Evolutionary conservation across 1,140 invertebrate species (phyloP).

Genomic region (Rhopalosiphum padi): DNA sequence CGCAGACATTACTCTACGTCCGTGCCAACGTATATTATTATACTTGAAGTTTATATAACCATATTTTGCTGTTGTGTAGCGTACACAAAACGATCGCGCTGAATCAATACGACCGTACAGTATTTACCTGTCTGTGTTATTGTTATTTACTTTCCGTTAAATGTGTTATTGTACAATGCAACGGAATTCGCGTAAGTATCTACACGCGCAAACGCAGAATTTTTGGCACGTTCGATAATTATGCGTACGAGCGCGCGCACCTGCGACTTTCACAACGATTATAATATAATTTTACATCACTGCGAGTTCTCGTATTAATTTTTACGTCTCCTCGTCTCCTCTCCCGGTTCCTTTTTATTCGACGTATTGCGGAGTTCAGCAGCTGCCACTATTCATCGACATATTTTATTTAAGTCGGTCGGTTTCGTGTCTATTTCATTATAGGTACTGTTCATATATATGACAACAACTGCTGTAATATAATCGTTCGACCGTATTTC

Average conservation of each 20-base stretch:
- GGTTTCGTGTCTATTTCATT: background rate
- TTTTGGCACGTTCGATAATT: constrained; percentile 1
- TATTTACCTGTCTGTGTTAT: background rate
- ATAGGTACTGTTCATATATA: too few relatives aligned
- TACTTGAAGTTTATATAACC: background rate
- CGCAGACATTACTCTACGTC: too few relatives aligned
- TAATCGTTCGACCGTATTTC: too few relatives aligned
- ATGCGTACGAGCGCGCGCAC: background rate
- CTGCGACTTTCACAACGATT: background rate
- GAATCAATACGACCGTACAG: background rate
- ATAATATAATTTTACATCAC: background rate
- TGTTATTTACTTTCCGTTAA: background rate
- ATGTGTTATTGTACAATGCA: background rate
- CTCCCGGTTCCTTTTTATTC: background rate
- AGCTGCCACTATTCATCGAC: background rate
- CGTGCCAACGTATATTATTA: background rate
- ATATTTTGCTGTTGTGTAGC: too few relatives aligned
- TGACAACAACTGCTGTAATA: background rate
- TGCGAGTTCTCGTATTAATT: background rate
- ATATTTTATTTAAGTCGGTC: too few relatives aligned
- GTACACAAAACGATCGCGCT: background rate
- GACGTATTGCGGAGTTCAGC: background rate
- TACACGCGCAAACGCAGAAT: background rate
- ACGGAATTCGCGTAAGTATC: background rate
- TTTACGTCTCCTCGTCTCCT: background rate